These are phyloP conservation scores for Phalera bucephala DNA, from an alignment of 2,888 invertebrate genomes.

Conservation along the genomic window DNA sequence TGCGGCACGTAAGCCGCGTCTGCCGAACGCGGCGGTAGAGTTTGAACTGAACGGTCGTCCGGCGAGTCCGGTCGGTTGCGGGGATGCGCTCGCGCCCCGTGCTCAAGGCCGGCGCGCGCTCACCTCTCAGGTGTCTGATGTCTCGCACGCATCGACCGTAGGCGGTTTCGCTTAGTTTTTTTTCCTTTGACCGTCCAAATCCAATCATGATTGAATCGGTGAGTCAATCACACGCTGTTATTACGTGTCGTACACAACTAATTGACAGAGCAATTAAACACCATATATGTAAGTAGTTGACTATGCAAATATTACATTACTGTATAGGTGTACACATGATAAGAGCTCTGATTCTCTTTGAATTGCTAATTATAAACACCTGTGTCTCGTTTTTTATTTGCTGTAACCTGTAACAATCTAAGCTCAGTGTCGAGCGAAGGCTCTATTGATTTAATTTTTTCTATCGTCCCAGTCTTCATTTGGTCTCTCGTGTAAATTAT, in stretches of 20 bases:
- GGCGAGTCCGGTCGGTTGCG: constrained; percentile 21
- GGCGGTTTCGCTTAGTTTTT: constrained; percentile 44
- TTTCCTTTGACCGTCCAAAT: constrained; percentile 38
- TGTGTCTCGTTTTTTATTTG: constrained; percentile 7
- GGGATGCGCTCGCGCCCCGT: constrained; percentile 55
- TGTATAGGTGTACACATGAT: constrained; percentile 1
- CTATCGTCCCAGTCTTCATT: too few relatives aligned
- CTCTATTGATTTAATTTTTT: constrained; percentile 2
- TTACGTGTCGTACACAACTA: constrained; percentile 13
- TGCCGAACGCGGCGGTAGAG: constrained; percentile 76
- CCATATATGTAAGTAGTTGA: constrained; percentile 11
- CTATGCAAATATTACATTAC: constrained; percentile 11
- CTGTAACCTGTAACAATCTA: constrained; percentile 10
- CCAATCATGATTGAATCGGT: constrained; percentile 54
- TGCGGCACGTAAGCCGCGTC: constrained; percentile 70
- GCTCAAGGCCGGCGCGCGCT: constrained; percentile 47
- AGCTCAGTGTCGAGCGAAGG: constrained; percentile 7
- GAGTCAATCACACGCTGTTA: constrained; percentile 22
- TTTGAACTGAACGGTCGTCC: constrained; percentile 70
- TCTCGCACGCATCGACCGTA: constrained; percentile 28
- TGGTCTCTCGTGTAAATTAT: too few relatives aligned
- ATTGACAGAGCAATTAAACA: constrained; percentile 11
- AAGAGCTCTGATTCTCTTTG: constrained; percentile 6
- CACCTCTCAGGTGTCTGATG: constrained; percentile 28
- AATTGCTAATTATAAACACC: constrained; percentile 12